Evolutionary conservation across 2,113 vertebrate species (phyloP).

Genomic region (Amphiprion ocellaris): DNA sequence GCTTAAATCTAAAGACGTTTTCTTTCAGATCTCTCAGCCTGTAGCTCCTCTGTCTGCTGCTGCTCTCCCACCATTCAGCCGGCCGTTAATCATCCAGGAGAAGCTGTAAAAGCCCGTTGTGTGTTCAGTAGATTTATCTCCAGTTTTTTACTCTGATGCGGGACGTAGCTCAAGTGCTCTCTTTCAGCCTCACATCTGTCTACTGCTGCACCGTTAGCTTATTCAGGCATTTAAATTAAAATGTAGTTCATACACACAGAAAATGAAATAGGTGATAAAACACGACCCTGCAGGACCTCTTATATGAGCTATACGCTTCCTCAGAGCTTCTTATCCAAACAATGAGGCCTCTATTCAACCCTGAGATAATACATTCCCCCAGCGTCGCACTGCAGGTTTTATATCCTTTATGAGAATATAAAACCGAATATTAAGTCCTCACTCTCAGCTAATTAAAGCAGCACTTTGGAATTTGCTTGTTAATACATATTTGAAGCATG

Average conservation of each 20-base stretch:
- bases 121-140: slow-evolving; percentile 56
- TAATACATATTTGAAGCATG: slow-evolving; percentile 4
- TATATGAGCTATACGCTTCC: slow-evolving; percentile 34
- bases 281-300: slow-evolving; percentile 47
- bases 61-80: neutral
- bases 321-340: slow-evolving; percentile 56
- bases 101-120: slow-evolving; percentile 42
- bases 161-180: slow-evolving; percentile 37
- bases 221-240: slow-evolving; percentile 64
- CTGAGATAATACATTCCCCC: slow-evolving; percentile 31
- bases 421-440: slow-evolving; percentile 35
- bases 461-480: slow-evolving; percentile 20
- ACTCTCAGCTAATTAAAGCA: slow-evolving; percentile 47
- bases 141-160: slow-evolving; percentile 37
- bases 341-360: slow-evolving; percentile 63
- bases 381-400: slow-evolving; percentile 25
- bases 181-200: slow-evolving; percentile 39
- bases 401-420: slow-evolving; percentile 57
- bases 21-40: slow-evolving; percentile 1
- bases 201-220: slow-evolving; percentile 22
- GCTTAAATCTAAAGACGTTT: neutral
- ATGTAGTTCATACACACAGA: slow-evolving; percentile 59
- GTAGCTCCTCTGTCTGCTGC: slow-evolving; percentile 31
- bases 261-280: slow-evolving; percentile 73
- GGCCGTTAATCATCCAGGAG: slow-evolving; percentile 42